Percentiles rank a stretch among this genome's conserved stretches.
Conservation (phyloP, 2,888 invertebrate species). For the Drosophila monieri region DNA sequence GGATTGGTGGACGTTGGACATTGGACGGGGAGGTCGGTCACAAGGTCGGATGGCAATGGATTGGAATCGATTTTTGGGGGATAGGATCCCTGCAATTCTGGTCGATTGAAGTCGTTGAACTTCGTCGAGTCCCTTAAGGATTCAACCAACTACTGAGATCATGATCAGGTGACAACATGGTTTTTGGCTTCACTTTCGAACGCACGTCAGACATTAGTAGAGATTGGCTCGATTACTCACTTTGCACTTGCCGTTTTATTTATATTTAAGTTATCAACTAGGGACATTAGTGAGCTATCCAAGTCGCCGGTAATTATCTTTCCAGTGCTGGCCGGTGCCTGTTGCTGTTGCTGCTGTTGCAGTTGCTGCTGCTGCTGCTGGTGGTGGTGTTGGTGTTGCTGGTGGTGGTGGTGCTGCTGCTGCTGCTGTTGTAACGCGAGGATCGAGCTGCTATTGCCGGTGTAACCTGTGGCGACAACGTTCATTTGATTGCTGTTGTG, state of each 20-base stretch:
- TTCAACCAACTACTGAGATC: constrained; percentile 7
- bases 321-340: constrained; percentile 85
- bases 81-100: constrained; percentile 5
- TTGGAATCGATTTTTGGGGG: constrained; percentile 1
- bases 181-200: constrained; percentile 29
- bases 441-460: constrained; percentile 70
- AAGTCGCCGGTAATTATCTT: constrained; percentile 96
- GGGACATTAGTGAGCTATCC: constrained; percentile 95
- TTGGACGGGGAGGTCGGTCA: constrained; percentile 15
- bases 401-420: constrained; percentile 74
- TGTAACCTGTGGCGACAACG: constrained; percentile 82
- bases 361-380: constrained; percentile 78
- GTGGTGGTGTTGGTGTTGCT: constrained; percentile 81
- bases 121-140: neutral
- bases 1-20: neutral
- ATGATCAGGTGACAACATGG: constrained; percentile 22
- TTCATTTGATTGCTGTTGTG: constrained; percentile 80
- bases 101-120: neutral
- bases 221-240: constrained; percentile 85
- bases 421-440: constrained; percentile 73
- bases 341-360: constrained; percentile 82
- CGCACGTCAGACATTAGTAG: constrained; percentile 23
- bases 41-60: constrained; percentile 12
- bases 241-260: constrained; percentile 89
- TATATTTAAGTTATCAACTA: constrained; percentile 96